phyloP scores from a whole-genome alignment of 2,888 invertebrate species.

The Conops quadrifasciatus region DNA sequence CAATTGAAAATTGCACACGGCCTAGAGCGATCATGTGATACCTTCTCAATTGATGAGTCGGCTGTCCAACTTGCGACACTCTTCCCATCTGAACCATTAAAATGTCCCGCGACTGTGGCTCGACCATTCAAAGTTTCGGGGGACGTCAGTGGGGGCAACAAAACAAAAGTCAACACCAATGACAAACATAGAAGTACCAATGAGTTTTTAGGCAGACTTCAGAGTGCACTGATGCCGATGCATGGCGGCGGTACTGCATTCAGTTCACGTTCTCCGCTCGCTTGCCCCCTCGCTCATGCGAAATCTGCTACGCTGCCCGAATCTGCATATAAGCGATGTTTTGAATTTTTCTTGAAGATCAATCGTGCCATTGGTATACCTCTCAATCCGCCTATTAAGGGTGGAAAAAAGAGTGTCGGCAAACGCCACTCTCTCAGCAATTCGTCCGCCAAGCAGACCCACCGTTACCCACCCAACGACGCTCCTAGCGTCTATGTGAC shows the following conservation, averaged over 20 bases:
- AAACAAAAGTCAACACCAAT: background rate
- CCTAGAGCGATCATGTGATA: slow-evolving; percentile 38
- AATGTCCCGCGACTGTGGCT: slow-evolving; percentile 18
- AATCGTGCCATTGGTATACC: slow-evolving; percentile 70
- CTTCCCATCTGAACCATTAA: slow-evolving; percentile 8
- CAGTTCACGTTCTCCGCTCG: slow-evolving; percentile 3
- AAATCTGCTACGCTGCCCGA: slow-evolving; percentile 11
- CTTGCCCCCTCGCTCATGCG: background rate
- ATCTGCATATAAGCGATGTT: slow-evolving; percentile 42
- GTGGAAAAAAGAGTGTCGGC: slow-evolving; percentile 49
- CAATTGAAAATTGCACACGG: slow-evolving; percentile 66
- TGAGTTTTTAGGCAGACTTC: slow-evolving; percentile 56
- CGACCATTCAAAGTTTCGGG: slow-evolving; percentile 16
- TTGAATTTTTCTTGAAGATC: slow-evolving; percentile 68
- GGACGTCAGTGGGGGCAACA: background rate
- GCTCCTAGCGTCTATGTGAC: slow-evolving; percentile 72
- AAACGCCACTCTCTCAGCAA: slow-evolving; percentile 29
- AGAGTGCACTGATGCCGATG: slow-evolving; percentile 48
- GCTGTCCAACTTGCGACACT: background rate
- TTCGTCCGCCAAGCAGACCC: slow-evolving; percentile 13
- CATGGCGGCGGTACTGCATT: slow-evolving; percentile 2
- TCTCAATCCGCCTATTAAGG: slow-evolving; percentile 55
- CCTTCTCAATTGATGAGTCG: background rate
- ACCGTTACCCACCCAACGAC: slow-evolving; percentile 61
- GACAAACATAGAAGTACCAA: slow-evolving; percentile 47